These are phyloP conservation scores for Lepisosteus oculatus DNA, from an alignment of 2,113 vertebrate species.

Conservation along the genomic window DNA sequence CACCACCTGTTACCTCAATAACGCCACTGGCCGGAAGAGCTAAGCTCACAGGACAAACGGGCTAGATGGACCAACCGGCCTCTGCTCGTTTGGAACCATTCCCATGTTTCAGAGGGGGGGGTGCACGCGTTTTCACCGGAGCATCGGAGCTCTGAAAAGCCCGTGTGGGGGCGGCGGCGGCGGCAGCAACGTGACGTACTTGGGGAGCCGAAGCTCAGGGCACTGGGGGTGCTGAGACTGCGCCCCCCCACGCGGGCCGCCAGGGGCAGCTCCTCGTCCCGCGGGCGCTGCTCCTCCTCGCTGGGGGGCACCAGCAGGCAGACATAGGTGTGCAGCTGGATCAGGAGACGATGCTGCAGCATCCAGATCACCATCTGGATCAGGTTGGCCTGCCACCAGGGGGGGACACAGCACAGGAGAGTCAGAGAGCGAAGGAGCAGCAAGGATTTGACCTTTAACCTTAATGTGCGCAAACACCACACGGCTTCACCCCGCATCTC, in stretches of 20 bases:
- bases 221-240: slow-evolving; percentile 90
- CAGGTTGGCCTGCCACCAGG: slow-evolving; percentile 81
- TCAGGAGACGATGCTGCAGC: slow-evolving; percentile 86
- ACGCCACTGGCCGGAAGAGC: too few species aligned
- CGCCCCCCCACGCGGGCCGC: slow-evolving; percentile 76
- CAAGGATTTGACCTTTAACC: too few species aligned
- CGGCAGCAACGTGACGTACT: slow-evolving; percentile 65
- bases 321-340: slow-evolving; percentile 93
- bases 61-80: too few species aligned
- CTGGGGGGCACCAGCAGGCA: slow-evolving; percentile 86
- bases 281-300: slow-evolving; percentile 69
- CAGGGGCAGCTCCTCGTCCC: slow-evolving; percentile 75
- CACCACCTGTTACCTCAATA: too few species aligned
- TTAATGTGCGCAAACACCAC: too few species aligned
- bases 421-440: not conserved
- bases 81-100: too few species aligned
- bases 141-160: too few species aligned
- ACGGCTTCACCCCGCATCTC: too few species aligned
- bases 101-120: too few species aligned
- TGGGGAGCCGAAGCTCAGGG: slow-evolving; percentile 94
- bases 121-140: too few species aligned
- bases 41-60: too few species aligned
- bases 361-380: slow-evolving; percentile 98
- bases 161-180: not conserved
- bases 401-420: slow-evolving; percentile 1